phyloP scores from a whole-genome alignment of 2,797 vertebrate genomes.

The Tangara arthus region DNA sequence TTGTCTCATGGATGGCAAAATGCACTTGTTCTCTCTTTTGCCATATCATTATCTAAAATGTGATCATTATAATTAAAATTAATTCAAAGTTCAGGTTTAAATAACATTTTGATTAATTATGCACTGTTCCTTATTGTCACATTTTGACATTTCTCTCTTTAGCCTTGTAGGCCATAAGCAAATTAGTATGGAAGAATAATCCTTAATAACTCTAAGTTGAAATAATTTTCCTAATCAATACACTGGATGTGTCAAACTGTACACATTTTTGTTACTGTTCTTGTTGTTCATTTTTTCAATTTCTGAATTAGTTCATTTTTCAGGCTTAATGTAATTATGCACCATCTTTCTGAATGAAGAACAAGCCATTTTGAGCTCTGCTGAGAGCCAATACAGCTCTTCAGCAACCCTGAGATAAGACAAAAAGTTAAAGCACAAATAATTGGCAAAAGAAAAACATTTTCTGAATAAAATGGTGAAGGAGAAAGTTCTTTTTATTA shows the following conservation, averaged over 20 bases:
- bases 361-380: not conserved
- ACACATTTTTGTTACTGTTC: not conserved
- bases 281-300: not conserved
- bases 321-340: not conserved
- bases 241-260: not conserved
- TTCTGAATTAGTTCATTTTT: not conserved
- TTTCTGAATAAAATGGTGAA: not conserved
- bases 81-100: not conserved
- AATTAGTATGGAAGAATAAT: not conserved
- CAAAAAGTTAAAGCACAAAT: not conserved
- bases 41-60: not conserved
- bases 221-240: not conserved
- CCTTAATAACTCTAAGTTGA: not conserved
- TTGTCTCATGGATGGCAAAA: not conserved
- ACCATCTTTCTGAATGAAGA: not conserved
- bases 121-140: not conserved
- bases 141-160: not conserved
- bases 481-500: not conserved
- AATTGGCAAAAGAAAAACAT: not conserved
- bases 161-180: not conserved
- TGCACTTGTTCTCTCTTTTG: not conserved
- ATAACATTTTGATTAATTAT: not conserved
- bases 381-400: not conserved
- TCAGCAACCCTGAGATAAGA: not conserved
- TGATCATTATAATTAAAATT: not conserved